A percentile compares a stretch with the other conserved stretches of the same genome.
Evolutionary conservation across 2,113 vertebrate genomes (phyloP).

Genomic region (Orthonyx spaldingii): DNA sequence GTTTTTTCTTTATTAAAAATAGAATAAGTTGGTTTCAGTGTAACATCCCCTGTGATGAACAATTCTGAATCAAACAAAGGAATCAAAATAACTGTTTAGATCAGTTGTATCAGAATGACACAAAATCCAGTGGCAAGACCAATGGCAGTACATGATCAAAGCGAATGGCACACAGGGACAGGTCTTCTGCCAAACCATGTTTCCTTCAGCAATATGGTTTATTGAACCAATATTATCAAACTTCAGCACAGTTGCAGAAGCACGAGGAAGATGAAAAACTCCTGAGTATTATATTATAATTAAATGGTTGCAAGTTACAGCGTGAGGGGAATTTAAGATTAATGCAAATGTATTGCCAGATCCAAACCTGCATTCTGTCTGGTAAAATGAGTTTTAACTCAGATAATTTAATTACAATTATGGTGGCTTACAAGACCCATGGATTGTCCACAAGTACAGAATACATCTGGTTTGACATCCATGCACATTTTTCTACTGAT

Average conservation of each 20-base stretch:
- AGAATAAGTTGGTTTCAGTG: not conserved
- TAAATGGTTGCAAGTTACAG: not conserved
- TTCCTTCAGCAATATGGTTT: not conserved
- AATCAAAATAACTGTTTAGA: not conserved
- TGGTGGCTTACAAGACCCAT: not conserved
- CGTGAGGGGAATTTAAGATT: not conserved
- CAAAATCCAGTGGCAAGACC: not conserved
- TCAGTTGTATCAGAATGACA: not conserved
- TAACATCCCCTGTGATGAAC: not conserved
- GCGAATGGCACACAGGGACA: not conserved
- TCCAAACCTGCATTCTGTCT: not conserved
- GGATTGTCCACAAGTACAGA: not conserved
- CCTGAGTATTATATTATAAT: not conserved
- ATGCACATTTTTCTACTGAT: not conserved
- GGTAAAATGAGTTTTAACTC: not conserved
- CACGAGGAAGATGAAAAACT: not conserved
- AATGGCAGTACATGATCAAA: not conserved
- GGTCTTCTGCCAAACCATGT: not conserved
- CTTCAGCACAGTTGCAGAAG: not conserved
- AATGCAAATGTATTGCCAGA: not conserved
- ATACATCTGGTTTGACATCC: not conserved
- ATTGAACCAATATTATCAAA: not conserved
- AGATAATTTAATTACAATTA: not conserved
- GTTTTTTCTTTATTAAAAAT: not conserved
- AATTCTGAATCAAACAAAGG: not conserved